These are phyloP conservation scores for Hiodon tergisus DNA, from an alignment of 2,113 vertebrate species.

Conservation along the genomic window DNA sequence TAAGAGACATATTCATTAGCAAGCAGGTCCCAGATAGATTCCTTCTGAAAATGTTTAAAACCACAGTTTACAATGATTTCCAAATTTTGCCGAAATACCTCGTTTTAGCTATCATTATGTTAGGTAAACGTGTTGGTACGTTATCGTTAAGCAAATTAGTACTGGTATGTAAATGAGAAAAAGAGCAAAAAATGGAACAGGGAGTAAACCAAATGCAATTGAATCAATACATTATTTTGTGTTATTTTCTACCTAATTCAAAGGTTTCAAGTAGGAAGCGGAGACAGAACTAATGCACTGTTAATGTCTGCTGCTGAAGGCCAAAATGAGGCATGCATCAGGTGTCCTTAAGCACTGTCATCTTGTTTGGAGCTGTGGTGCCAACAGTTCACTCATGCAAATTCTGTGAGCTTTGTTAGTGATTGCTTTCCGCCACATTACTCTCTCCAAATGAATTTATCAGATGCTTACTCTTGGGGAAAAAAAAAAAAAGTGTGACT, in stretches of 20 bases:
- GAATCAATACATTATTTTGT: slow-evolving; percentile 27
- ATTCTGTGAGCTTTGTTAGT: slow-evolving; percentile 1
- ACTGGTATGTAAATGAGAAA: background rate
- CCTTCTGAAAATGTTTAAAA: background rate
- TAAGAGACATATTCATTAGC: no score
- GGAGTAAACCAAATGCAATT: slow-evolving; percentile 34
- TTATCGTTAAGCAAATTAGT: slow-evolving; percentile 2
- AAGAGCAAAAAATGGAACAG: slow-evolving; percentile 30
- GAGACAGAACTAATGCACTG: slow-evolving; percentile 11
- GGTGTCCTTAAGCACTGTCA: background rate
- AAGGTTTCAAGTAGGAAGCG: slow-evolving; percentile 24
- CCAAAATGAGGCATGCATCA: slow-evolving; percentile 18
- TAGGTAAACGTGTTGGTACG: slow-evolving; percentile 3
- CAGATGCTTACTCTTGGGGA: background rate
- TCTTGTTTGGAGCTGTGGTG: background rate
- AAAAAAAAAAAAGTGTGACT: slow-evolving; percentile 6
- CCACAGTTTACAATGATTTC: background rate
- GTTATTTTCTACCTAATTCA: background rate
- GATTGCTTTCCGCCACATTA: background rate
- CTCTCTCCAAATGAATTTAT: background rate
- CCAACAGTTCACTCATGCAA: background rate
- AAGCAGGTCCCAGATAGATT: no score
- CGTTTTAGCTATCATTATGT: background rate
- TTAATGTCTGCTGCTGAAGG: slow-evolving; percentile 22
- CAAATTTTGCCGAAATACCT: slow-evolving; percentile 8